Conservation (phyloP, 2,888 invertebrate species). For the Rhagium mordax region DNA sequence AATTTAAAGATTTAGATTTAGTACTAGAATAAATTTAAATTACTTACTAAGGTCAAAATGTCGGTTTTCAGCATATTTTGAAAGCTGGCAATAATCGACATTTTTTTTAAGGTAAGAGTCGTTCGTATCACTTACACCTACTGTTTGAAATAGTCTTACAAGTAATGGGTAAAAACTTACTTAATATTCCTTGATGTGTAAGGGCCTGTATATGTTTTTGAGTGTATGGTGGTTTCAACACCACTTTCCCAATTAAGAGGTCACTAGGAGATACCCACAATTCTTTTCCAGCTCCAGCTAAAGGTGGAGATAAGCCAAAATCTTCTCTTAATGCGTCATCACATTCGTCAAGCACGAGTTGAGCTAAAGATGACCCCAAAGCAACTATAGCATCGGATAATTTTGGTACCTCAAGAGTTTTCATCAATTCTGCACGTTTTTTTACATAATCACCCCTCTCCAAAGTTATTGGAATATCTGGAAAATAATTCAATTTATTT, state of each 20-base stretch:
- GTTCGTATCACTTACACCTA: no score
- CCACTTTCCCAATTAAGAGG: slow-evolving; percentile 66
- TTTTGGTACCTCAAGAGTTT: slow-evolving; percentile 60
- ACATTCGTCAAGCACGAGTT: slow-evolving; percentile 62
- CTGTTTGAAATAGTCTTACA: no score
- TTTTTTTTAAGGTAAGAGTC: no score
- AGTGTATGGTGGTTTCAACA: slow-evolving; percentile 67
- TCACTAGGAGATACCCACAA: slow-evolving; percentile 70
- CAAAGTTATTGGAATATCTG: slow-evolving; percentile 35
- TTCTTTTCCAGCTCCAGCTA: slow-evolving; percentile 65
- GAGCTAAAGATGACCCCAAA: slow-evolving; percentile 64
- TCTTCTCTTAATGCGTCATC: slow-evolving; percentile 60
- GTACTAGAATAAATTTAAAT: no score
- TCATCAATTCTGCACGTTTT: slow-evolving; percentile 41
- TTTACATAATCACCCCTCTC: slow-evolving; percentile 43
- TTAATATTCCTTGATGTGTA: slow-evolving; percentile 68
- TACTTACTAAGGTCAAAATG: no score
- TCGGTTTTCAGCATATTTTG: no score
- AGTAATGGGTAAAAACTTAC: slow-evolving; percentile 58
- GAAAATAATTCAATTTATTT: not conserved
- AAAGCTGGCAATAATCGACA: no score
- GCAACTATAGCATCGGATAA: slow-evolving; percentile 63
- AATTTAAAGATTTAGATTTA: no score
- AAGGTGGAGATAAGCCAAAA: slow-evolving; percentile 62
- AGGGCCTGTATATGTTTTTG: slow-evolving; percentile 66